A percentile compares a stretch with the other conserved stretches of the same genome.
Conservation (phyloP, 2,797 vertebrate genomes). For the Syngnathus rostellatus region DNA sequence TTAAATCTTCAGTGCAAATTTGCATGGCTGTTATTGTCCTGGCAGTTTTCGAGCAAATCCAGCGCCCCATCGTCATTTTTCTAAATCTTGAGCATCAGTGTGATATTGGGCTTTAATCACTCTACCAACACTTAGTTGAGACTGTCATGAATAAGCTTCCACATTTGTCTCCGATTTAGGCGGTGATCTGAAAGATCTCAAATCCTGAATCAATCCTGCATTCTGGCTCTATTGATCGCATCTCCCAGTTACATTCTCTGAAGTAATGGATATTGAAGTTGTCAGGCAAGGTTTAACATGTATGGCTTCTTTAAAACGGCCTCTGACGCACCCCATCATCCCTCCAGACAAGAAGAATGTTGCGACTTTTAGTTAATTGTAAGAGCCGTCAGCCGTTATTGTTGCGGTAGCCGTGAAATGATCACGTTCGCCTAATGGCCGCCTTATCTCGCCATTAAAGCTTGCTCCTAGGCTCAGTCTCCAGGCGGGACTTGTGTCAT, state of each 20-base stretch:
- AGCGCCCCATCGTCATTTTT: conserved; percentile 27
- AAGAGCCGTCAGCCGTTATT: conserved; percentile 16
- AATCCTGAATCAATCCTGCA: conserved; percentile 63
- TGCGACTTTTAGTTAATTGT: conserved; percentile 22
- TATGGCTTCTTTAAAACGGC: conserved; percentile 60
- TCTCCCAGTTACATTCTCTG: conserved; percentile 57
- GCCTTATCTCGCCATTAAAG: no score
- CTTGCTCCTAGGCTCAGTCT: no score
- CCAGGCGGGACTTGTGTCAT: background rate
- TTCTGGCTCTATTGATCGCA: conserved; percentile 68
- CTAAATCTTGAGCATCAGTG: conserved; percentile 48
- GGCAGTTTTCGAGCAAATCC: conserved; percentile 27
- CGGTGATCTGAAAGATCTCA: conserved; percentile 68
- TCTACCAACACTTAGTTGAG: conserved; percentile 55
- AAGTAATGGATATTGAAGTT: conserved; percentile 66
- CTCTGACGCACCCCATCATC: conserved; percentile 41
- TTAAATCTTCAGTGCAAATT: background rate
- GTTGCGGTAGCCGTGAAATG: conserved; percentile 43
- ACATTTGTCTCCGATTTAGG: conserved; percentile 64
- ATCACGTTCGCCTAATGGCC: conserved; percentile 49
- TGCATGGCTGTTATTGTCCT: background rate
- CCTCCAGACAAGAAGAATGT: conserved; percentile 28
- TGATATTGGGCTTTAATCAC: conserved; percentile 56
- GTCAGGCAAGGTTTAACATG: conserved; percentile 65
- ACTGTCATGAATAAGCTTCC: conserved; percentile 65